Conservation (phyloP, 1,140 invertebrate species). For the Cotesia vestalis region DNA sequence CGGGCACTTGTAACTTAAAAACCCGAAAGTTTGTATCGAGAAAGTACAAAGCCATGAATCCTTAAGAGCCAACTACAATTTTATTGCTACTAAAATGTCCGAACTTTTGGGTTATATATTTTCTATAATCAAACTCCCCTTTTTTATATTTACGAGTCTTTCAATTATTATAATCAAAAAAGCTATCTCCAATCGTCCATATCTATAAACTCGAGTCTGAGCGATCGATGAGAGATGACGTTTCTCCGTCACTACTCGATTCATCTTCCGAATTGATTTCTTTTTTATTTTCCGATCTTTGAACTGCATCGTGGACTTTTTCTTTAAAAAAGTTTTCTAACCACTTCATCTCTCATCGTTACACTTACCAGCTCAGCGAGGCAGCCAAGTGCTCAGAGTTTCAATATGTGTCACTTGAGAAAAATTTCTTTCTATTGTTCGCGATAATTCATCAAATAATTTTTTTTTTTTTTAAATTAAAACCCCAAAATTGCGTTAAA, state of each 20-base stretch:
- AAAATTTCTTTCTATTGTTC: not conserved
- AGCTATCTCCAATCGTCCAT: too few species aligned
- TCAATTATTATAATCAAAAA: not conserved
- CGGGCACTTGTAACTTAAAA: too few species aligned
- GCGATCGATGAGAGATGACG: too few species aligned
- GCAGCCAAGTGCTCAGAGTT: conserved; percentile 4
- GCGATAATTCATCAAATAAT: not conserved
- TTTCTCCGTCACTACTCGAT: too few species aligned
- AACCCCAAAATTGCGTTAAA: too few species aligned
- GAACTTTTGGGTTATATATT: too few species aligned
- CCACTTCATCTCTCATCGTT: conserved; percentile 18
- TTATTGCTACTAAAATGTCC: conserved; percentile 3
- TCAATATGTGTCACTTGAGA: conserved; percentile 12
- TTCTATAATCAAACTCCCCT: too few species aligned
- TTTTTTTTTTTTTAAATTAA: too few species aligned
- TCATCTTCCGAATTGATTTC: not conserved
- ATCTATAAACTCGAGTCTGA: too few species aligned
- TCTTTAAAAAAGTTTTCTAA: conserved; percentile 17
- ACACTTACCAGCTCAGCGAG: conserved; percentile 7
- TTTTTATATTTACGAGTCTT: not conserved
- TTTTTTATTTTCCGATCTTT: conserved; percentile 30
- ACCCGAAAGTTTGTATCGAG: too few species aligned
- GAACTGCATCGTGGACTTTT: conserved; percentile 27
- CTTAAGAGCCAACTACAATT: too few species aligned
- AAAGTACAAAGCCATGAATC: too few species aligned